Evolutionary conservation across 2,888 invertebrate genomes (phyloP), one percentile per base, ranked within the genome.

Genomic region (Orchesella flavescens): DNA sequence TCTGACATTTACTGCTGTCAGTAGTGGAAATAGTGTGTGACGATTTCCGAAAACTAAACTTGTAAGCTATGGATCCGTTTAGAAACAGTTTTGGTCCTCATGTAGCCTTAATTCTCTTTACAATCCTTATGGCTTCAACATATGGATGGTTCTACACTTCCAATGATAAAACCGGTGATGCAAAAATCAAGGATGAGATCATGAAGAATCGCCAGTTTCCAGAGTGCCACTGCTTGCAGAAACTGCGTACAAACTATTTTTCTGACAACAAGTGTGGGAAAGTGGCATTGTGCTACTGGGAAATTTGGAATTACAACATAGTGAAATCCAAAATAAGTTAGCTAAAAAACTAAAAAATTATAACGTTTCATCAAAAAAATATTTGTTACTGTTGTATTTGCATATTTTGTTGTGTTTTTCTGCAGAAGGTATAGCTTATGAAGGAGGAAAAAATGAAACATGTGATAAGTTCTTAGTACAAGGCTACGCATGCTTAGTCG

Each of bases 211-310:
- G 74, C 3, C 44, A 63, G 1, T 74, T 74, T 63, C n/a, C 19
- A 34, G 74, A 75, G 13, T 75, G 75, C 66, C 34, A 53, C 17
- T 75, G 75, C n/a, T 13, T 66, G 1, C 66, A 75, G 34, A 65
- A 66, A 9, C 13, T 75, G 4, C 46, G 75, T 7, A 66, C 75
- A n/a, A 66, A 43, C 17, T 75, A 75, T 55, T 21, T 75, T n/a
- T 43, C 66, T 12, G 13, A 49, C 15, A n/a, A 65, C n/a, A 7
- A 15, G 0, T 75, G 75, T 21, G 75, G 75, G 2, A 23, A 55
- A 46, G 75, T 65, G 1, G 75, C 75, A 5, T 17, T 75, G 15
- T 75, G 75, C 55, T 75, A 75, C 43, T 66, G 75, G 75, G 75
- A 75, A 19, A 55, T 75, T 43, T 66, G 49, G 66, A 75, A 75